Evolutionary conservation across 2,888 invertebrate genomes (phyloP).

Genomic region (Folsomia candida): DNA sequence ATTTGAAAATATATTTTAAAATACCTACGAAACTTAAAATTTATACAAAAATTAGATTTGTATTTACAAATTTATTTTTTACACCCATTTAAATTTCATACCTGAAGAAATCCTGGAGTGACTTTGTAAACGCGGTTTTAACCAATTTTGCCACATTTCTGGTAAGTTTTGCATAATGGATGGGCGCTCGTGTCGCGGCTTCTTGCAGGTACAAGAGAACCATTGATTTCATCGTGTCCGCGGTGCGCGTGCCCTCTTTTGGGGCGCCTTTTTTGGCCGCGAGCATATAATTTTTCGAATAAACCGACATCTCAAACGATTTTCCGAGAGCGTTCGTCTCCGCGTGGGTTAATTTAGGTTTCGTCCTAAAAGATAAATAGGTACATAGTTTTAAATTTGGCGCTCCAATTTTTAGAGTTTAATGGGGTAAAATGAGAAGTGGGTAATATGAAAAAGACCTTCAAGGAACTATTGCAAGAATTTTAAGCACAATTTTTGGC

Average conservation of each 20-base stretch:
- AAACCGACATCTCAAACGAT: not conserved
- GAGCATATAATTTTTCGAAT: not conserved
- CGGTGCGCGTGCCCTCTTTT: not conserved
- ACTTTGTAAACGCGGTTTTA: conserved; percentile 1
- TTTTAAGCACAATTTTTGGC: not conserved
- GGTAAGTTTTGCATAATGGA: conserved; percentile 7
- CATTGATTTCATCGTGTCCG: not conserved
- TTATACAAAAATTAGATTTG: no score
- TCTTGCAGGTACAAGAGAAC: not conserved
- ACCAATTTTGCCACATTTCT: not conserved
- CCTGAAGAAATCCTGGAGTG: conserved; percentile 5
- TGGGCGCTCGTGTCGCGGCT: not conserved
- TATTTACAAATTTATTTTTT: no score
- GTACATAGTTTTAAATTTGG: not conserved
- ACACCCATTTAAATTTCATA: no score
- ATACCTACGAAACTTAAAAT: no score
- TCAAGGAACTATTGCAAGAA: no score
- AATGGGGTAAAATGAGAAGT: no score
- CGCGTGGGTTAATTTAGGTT: not conserved
- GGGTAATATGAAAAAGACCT: no score
- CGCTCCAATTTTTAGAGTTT: no score
- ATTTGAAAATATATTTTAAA: no score
- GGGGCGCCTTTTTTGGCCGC: not conserved
- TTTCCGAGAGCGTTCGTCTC: not conserved
- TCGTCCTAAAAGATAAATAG: not conserved